Conservation (phyloP, 2,797 vertebrate genomes). For the Sylvilagus floridanus region DNA sequence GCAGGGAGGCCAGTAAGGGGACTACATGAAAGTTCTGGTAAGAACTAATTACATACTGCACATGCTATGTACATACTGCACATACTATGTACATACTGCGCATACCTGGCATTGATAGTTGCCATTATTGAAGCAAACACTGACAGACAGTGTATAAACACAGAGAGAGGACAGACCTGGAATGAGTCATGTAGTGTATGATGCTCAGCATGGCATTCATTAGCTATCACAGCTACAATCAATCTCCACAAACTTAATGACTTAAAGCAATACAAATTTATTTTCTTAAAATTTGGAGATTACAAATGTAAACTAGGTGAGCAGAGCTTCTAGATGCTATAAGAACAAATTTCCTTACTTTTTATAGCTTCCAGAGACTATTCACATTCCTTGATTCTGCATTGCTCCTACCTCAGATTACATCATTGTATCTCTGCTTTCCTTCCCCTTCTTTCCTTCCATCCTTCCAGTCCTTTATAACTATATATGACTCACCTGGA, state of each 20-base stretch:
- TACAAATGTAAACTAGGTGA: neutral
- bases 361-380: neutral
- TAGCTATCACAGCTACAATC: neutral
- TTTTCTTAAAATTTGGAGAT: neutral
- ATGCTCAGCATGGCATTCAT: neutral
- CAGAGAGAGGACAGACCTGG: neutral
- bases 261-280: neutral
- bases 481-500: neutral
- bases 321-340: neutral
- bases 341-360: neutral
- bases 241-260: neutral
- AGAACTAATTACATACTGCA: neutral
- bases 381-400: neutral
- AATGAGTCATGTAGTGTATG: neutral
- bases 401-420: neutral
- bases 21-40: neutral
- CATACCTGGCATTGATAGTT: neutral
- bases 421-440: neutral
- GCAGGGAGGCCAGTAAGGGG: neutral
- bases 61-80: no score
- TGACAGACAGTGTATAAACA: accelerated
- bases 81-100: neutral
- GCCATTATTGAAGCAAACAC: neutral
- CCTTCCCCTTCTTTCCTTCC: neutral
- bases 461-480: neutral